These are phyloP conservation scores for Sebastolobus alascanus DNA, from an alignment of 2,797 vertebrate species.

Conservation along the genomic window DNA sequence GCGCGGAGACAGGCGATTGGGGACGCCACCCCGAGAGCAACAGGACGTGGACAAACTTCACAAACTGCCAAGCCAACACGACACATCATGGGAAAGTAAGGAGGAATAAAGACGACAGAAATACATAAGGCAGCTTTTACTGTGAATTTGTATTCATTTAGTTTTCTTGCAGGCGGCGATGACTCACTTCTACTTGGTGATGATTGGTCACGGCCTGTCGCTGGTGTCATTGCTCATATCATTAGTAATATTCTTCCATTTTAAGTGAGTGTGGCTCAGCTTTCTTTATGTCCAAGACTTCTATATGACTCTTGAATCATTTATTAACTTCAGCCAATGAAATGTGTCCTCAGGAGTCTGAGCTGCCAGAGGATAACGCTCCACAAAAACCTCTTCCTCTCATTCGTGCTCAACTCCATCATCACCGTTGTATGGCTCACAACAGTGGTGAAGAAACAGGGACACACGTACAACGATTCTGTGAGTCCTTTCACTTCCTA, in stretches of 20 bases:
- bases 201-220: constrained; percentile 96
- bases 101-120: neutral
- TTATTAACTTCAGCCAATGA: too few species aligned
- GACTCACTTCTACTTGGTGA: constrained; percentile 94
- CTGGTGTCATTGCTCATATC: constrained; percentile 93
- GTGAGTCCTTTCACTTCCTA: constrained; percentile 76
- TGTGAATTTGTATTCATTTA: constrained; percentile 4
- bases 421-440: constrained; percentile 92
- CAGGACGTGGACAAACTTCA: constrained; percentile 96
- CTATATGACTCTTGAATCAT: too few species aligned
- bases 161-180: constrained; percentile 85
- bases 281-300: neutral
- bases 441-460: constrained; percentile 88
- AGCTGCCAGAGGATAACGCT: constrained; percentile 98
- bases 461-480: constrained; percentile 86
- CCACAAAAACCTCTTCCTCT: constrained; percentile 98
- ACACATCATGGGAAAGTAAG: constrained; percentile 85
- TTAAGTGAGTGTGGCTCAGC: constrained; percentile 89
- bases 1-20: constrained; percentile 91
- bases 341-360: constrained; percentile 87
- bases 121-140: accelerated
- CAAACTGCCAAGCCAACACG: constrained; percentile 83
- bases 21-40: constrained; percentile 93
- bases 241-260: constrained; percentile 96
- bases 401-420: constrained; percentile 94